These are phyloP conservation scores for Norana najaformis DNA, from an alignment of 2,888 invertebrate genomes.

Conservation along the genomic window DNA sequence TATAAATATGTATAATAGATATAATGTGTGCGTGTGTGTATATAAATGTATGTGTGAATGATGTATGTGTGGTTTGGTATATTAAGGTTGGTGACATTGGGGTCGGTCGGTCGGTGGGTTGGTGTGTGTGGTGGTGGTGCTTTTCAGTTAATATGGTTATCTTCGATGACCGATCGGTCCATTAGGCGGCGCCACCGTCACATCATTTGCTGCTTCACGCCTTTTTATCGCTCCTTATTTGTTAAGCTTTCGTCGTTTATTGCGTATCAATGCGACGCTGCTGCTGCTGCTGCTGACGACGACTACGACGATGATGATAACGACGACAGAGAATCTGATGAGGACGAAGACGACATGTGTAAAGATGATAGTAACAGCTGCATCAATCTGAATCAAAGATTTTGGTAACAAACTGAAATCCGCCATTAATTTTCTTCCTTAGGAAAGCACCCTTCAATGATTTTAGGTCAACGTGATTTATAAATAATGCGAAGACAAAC, in stretches of 20 bases:
- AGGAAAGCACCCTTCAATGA: too few relatives aligned
- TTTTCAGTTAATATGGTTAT: slow-evolving; percentile 7
- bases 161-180: slow-evolving; percentile 13
- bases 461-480: background rate
- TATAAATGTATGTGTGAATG: background rate
- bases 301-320: background rate
- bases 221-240: slow-evolving; percentile 13
- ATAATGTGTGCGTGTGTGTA: background rate
- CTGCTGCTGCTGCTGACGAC: background rate
- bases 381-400: too few relatives aligned
- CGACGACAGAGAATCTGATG: too few relatives aligned
- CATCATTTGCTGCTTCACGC: slow-evolving; percentile 13
- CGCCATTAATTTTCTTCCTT: background rate
- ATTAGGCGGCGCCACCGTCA: slow-evolving; percentile 13
- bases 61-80: slow-evolving; percentile 3
- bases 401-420: background rate
- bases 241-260: slow-evolving; percentile 2
- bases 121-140: background rate
- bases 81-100: background rate
- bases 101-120: background rate
- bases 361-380: background rate
- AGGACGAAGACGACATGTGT: background rate
- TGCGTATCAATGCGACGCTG: slow-evolving; percentile 9
- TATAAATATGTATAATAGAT: background rate
- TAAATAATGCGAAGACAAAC: background rate